A percentile compares a stretch with the other conserved stretches of the same genome.
These are phyloP conservation scores for Drosophila pandora DNA, from an alignment of 1,140 invertebrate species.

Conservation along the genomic window DNA sequence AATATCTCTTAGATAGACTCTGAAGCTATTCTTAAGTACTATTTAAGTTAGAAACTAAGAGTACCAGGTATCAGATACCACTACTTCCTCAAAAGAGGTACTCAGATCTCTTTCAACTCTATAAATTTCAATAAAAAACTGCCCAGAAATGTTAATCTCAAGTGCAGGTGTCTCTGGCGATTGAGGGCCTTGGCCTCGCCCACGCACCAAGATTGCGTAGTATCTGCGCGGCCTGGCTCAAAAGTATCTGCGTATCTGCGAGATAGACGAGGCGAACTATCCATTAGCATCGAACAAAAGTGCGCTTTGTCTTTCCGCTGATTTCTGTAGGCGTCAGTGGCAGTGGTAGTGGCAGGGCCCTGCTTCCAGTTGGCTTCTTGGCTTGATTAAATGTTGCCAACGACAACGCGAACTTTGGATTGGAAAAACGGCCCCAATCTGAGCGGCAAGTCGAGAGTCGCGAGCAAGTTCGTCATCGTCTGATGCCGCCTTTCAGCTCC, in stretches of 20 bases:
- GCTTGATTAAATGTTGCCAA: constrained; percentile 81
- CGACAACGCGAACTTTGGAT: constrained; percentile 42
- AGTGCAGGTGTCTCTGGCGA: neutral
- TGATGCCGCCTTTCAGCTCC: constrained; percentile 63
- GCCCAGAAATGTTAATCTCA: neutral
- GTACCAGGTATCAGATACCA: no score
- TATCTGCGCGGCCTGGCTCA: neutral
- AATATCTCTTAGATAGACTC: no score
- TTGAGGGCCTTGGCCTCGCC: neutral
- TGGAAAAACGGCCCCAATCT: neutral
- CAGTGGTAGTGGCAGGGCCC: constrained; percentile 28
- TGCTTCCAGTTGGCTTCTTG: constrained; percentile 75
- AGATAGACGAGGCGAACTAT: constrained; percentile 54
- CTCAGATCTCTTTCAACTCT: no score
- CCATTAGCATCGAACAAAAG: constrained; percentile 60
- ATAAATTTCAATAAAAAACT: neutral
- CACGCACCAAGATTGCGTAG: constrained; percentile 7
- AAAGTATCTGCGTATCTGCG: constrained; percentile 15
- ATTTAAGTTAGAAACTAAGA: no score
- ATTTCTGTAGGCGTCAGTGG: constrained; percentile 1
- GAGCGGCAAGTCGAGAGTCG: neutral
- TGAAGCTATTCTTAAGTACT: no score
- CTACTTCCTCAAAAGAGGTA: no score
- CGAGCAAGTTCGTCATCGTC: constrained; percentile 22
- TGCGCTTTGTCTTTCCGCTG: constrained; percentile 57